Evolutionary conservation across 2,888 invertebrate genomes (phyloP).

Genomic region (Linnaemya tessellans): DNA sequence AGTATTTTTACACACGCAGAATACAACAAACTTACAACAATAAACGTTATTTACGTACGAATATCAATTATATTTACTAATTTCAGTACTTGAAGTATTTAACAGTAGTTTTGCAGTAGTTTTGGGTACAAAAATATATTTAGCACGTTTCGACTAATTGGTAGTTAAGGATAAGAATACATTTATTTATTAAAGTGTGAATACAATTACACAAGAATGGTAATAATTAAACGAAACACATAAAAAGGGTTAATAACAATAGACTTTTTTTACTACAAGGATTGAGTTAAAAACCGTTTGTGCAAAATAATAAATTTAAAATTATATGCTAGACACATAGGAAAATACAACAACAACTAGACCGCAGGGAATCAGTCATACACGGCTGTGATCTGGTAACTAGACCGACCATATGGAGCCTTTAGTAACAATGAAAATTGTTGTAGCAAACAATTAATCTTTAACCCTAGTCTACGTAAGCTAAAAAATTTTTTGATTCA

Average conservation of each 20-base stretch:
- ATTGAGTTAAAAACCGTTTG: not conserved
- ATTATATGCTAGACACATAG: not conserved
- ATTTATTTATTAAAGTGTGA: conserved; percentile 49
- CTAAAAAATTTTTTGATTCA: no score
- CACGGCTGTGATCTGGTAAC: no score
- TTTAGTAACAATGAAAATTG: no score
- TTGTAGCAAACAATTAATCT: no score
- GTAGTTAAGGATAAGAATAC: conserved; percentile 58
- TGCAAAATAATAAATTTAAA: not conserved
- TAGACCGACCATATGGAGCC: no score
- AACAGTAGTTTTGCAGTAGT: conserved; percentile 23
- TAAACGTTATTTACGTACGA: conserved; percentile 49
- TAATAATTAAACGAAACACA: conserved; percentile 17
- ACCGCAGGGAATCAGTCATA: no score
- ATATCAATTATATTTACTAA: conserved; percentile 39
- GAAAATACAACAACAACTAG: not conserved
- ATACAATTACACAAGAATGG: conserved; percentile 13
- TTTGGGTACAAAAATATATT: conserved; percentile 30
- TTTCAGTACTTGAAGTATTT: conserved; percentile 1
- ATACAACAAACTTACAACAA: conserved; percentile 71
- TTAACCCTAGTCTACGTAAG: no score
- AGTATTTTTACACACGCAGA: conserved; percentile 62
- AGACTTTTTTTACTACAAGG: not conserved
- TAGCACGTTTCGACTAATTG: conserved; percentile 39
- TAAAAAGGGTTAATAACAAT: conserved; percentile 17